Evolutionary conservation across 2,113 vertebrate species (phyloP).

Genomic region (Indicator maculatus): DNA sequence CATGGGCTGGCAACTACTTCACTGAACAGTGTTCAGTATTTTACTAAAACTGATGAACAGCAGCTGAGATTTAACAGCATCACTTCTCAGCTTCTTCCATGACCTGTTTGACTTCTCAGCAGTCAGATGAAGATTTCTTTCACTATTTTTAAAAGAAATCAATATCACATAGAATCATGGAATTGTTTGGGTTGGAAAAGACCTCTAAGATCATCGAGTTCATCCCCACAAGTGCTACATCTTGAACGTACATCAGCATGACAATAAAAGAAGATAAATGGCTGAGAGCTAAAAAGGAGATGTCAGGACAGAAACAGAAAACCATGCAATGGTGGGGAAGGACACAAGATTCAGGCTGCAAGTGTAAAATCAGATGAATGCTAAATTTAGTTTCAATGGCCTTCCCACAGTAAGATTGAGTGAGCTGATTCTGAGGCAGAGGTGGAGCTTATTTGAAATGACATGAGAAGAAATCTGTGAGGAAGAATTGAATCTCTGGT

Average conservation of each 20-base stretch:
- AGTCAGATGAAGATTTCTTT: neutral
- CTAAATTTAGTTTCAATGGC: neutral
- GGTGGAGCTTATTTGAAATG: slow-evolving; percentile 10
- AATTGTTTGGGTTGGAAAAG: too few relatives aligned
- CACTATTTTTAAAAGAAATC: neutral
- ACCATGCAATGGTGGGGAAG: slow-evolving; percentile 38
- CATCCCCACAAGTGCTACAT: too few relatives aligned
- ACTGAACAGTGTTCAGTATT: neutral
- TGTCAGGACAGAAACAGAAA: slow-evolving; percentile 47
- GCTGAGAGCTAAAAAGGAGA: neutral
- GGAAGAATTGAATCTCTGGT: slow-evolving; percentile 9
- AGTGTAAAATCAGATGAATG: neutral
- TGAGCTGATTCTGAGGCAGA: neutral
- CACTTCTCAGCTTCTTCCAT: neutral
- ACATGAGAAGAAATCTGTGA: neutral
- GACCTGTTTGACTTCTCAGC: neutral
- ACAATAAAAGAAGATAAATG: neutral
- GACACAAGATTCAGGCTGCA: neutral
- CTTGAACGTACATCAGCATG: too few relatives aligned
- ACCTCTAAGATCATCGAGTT: too few relatives aligned
- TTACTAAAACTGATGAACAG: neutral
- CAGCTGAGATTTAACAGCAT: neutral
- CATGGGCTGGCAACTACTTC: neutral
- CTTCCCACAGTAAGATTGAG: neutral
- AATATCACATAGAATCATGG: neutral